phyloP scores from a whole-genome alignment of 64 coral and sea anemone species.

The Pocillopora damicornis region DNA sequence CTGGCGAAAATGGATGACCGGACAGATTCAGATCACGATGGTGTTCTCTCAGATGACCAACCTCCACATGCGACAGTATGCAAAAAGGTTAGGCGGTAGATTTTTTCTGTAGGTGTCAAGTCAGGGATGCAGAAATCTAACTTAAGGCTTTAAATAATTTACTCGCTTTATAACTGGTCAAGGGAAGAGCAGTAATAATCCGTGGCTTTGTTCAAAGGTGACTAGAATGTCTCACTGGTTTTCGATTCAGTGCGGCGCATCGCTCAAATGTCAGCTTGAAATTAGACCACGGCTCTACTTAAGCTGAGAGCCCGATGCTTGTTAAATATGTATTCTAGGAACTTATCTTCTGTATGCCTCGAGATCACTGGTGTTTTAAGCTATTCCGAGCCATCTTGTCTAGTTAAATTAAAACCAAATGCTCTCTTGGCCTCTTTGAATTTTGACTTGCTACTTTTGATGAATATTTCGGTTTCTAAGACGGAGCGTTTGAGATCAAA shows the following conservation, averaged over 20 bases:
- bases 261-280: too few species aligned
- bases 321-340: too few species aligned
- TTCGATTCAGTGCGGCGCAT: background rate
- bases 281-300: too few species aligned
- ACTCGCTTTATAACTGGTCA: background rate
- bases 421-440: background rate
- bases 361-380: background rate
- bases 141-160: conserved; percentile 13
- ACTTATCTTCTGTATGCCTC: background rate
- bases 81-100: conserved; percentile 8
- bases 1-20: conserved; percentile 5
- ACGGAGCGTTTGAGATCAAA: background rate
- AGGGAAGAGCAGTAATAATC: background rate
- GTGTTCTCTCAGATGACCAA: conserved; percentile 11
- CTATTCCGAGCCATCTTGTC: background rate
- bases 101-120: conserved; percentile 18
- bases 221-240: too few species aligned
- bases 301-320: too few species aligned
- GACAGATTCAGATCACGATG: background rate
- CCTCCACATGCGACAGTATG: conserved; percentile 28
- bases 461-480: conserved; percentile 44
- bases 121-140: conserved; percentile 24
- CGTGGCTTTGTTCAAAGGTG: background rate
- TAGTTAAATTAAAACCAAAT: background rate
- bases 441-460: background rate